Base-by-base conservation (phyloP, 1,140 invertebrate genomes). In the Octopus bimaculoides region DNA sequence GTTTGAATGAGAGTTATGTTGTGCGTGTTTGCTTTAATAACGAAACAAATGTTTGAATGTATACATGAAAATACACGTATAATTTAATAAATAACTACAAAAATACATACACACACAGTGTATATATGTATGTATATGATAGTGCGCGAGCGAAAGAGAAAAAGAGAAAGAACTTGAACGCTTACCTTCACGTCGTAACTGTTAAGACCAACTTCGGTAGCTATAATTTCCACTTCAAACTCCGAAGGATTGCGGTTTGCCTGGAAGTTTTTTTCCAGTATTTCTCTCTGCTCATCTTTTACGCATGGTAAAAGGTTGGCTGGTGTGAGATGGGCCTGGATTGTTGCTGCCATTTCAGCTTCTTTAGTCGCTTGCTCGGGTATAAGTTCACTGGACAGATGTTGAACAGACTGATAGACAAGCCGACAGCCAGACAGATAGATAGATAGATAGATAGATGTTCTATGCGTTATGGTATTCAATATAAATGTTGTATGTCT, bases 221-320 rank as follows among this genome's bases (percentile, higher is more conserved):
- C 82, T 17, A 87, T 84, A 26, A 86, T 52, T 14, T 79, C 82
- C 8, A 87, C 61, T 77, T 86, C 84, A 5, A 88, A 81, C 17
- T 87, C 85, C 4, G 86, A 85, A 14, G 85, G 87, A 71, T 87
- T 86, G 26, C 83, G 77, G 77, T 87, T 85, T 9, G 79, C 61
- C 9, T 81, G 78, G 79, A 86, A 87, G 76, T 85, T 85, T n/a
- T 75, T 81, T 56, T 86, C 84, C 71, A 87, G 78, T 17, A 76
- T 80, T 54, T 82, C 81, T 55, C 82, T 81, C 73, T 86, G 85
- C 12, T 86, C 83, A n/a, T 80, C 80, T 8, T 81, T 54, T 71
- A 87, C 78, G 56, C 78, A 80, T 1, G 85, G 85, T 52, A 87
- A 81, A 54, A 82, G 82, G 69, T 83, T 79, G 17, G 86, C 77